Percentiles rank a stretch among this genome's conserved stretches.
phyloP scores from a whole-genome alignment of 2,113 vertebrate species.

The Xenopus tropicalis region UCB_Xtro_10.0 CM004448.2:2558501-2559000 shows the following conservation, averaged over 20 bases:
- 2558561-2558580: slow-evolving; percentile 43
- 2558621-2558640: slow-evolving; percentile 53
- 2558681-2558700: slow-evolving; percentile 51
- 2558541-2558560: too few species aligned
- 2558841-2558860: too few species aligned
- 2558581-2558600: slow-evolving; percentile 44
- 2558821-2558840: neutral
- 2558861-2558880: too few species aligned
- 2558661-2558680: slow-evolving; percentile 50
- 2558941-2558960: slow-evolving; percentile 7
- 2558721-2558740: slow-evolving; percentile 50
- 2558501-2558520: slow-evolving; percentile 39
- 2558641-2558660: slow-evolving; percentile 45
- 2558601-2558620: slow-evolving; percentile 57
- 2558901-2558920: too few species aligned
- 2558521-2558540: too few species aligned
- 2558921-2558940: too few species aligned
- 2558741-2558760: neutral
- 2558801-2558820: neutral
- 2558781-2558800: neutral
- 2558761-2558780: too few species aligned
- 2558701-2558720: slow-evolving; percentile 47
- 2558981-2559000: too few species aligned
- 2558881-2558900: too few species aligned
- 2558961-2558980: slow-evolving; percentile 58